Conservation (phyloP, 2,797 vertebrate species). For the Pogonophryne albipinna region DNA sequence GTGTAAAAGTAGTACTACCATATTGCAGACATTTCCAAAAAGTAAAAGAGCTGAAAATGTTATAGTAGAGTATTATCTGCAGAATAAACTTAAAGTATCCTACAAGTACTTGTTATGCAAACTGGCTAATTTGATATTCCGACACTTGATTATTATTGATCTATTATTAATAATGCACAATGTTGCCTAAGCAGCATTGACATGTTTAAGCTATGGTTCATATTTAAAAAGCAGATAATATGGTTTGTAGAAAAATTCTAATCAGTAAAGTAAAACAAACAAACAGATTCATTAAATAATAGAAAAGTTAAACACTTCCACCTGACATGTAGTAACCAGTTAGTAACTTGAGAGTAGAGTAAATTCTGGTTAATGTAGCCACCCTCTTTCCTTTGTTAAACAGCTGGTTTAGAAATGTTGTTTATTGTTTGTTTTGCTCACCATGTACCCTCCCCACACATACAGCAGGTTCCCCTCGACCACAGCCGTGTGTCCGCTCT, state of each 20-base stretch:
- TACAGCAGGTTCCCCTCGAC: slow-evolving; percentile 88
- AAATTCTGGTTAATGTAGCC: no score
- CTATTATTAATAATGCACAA: neutral
- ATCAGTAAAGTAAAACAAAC: neutral
- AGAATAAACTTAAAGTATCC: neutral
- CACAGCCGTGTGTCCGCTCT: slow-evolving; percentile 94
- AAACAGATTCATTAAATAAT: no score
- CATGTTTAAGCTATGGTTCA: neutral
- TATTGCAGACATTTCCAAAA: neutral
- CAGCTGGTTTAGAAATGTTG: neutral
- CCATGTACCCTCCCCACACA: slow-evolving; percentile 97
- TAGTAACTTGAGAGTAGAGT: no score
- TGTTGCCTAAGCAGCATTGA: neutral
- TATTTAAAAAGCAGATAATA: neutral
- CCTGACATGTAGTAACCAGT: neutral
- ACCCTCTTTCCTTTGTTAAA: neutral
- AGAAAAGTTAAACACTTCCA: neutral
- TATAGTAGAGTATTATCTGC: neutral
- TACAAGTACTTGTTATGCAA: neutral
- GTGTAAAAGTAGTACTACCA: neutral
- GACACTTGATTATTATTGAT: neutral
- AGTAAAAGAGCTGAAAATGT: neutral
- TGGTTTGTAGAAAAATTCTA: neutral
- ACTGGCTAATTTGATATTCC: neutral
- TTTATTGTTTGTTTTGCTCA: slow-evolving; percentile 74